Evolutionary conservation across 2,113 vertebrate species (phyloP).

Genomic region (Ovis aries): DNA sequence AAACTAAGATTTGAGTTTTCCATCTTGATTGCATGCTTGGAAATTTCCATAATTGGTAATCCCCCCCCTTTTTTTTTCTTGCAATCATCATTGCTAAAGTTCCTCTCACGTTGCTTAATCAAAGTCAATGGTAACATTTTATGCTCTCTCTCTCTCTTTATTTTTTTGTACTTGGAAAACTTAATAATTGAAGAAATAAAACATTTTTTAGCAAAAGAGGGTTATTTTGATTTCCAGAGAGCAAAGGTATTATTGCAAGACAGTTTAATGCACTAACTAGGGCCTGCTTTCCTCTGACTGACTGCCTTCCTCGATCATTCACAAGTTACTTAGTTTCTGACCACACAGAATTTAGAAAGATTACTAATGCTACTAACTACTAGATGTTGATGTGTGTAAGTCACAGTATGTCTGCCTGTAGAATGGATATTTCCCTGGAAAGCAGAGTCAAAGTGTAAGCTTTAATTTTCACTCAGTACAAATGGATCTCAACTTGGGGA

Average conservation of each 20-base stretch:
- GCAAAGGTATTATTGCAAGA: neutral
- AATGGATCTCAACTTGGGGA: neutral
- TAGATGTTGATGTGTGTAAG: neutral
- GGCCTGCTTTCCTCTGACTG: neutral
- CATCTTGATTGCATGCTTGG: neutral
- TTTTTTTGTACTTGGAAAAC: neutral
- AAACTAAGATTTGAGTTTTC: constrained; percentile 25
- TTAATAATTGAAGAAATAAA: neutral
- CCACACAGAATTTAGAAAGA: neutral
- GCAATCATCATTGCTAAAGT: neutral
- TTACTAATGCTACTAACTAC: neutral
- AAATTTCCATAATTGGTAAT: constrained; percentile 8
- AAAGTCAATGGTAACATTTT: neutral
- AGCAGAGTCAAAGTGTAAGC: neutral
- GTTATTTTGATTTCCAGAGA: neutral
- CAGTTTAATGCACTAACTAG: neutral
- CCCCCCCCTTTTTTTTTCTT: neutral
- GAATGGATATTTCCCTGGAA: neutral
- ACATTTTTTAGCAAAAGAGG: neutral
- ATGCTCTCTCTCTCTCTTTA: neutral
- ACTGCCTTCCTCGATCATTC: neutral
- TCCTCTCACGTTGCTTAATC: neutral
- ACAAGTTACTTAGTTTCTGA: neutral
- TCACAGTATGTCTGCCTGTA: neutral
- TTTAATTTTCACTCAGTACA: neutral